Percentiles rank a stretch among this genome's conserved stretches.
Conservation (phyloP, 2,113 vertebrate species). For the Phyllopteryx taeniolatus region DNA sequence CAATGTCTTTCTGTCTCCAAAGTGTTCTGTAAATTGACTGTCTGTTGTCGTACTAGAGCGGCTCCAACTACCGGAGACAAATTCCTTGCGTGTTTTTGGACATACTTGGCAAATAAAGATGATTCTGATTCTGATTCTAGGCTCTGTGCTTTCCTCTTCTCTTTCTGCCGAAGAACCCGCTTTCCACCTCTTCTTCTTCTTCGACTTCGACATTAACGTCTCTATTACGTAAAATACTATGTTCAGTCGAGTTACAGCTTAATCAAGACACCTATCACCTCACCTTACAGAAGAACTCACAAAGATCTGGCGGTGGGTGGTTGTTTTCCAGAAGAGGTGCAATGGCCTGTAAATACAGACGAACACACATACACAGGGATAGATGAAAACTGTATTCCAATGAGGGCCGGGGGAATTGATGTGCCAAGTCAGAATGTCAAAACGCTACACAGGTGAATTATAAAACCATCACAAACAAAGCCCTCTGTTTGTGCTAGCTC, state of each 20-base stretch:
- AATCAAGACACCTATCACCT: neutral
- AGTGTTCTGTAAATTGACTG: too few species aligned
- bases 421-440: constrained; percentile 7
- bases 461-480: constrained; percentile 16
- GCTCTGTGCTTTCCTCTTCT: too few species aligned
- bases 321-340: constrained; percentile 99
- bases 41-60: too few species aligned
- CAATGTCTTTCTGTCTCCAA: too few species aligned
- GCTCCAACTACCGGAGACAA: too few species aligned
- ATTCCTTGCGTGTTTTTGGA: too few species aligned
- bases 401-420: constrained; percentile 1
- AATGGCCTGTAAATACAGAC: constrained; percentile 80
- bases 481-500: neutral
- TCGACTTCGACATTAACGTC: neutral
- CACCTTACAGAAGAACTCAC: constrained; percentile 99
- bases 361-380: constrained; percentile 22
- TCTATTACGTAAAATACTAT: neutral
- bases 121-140: too few species aligned
- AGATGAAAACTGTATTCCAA: constrained; percentile 29
- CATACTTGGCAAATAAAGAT: too few species aligned
- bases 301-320: constrained; percentile 96
- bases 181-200: too few species aligned
- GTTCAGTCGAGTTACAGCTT: neutral
- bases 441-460: constrained; percentile 21
- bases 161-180: too few species aligned